Evolutionary conservation across 2,113 vertebrate species (phyloP).

Genomic region (Gorsachius goisagi): DNA sequence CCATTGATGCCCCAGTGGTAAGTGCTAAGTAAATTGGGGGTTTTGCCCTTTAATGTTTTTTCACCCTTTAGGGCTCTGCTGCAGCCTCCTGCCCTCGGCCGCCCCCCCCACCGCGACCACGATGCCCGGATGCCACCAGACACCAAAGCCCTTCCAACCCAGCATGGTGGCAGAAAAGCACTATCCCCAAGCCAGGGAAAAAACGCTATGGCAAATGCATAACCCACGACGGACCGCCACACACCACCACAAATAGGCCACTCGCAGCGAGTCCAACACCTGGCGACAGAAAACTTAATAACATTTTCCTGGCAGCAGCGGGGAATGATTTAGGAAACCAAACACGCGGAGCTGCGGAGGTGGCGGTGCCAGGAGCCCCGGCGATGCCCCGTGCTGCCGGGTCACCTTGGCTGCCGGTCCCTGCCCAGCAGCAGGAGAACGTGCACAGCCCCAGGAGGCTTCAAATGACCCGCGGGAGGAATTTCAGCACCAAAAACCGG

Average conservation of each 20-base stretch:
- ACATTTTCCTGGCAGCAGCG: not conserved
- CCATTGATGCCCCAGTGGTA: not conserved
- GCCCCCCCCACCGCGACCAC: fast-evolving
- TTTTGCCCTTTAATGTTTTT: not conserved
- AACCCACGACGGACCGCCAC: not conserved
- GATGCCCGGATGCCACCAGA: not conserved
- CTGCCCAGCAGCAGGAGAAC: not conserved
- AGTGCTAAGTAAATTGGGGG: not conserved
- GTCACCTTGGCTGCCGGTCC: not conserved
- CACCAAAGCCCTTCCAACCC: not conserved
- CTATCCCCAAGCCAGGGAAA: not conserved
- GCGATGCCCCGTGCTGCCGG: fast-evolving
- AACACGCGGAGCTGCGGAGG: not conserved
- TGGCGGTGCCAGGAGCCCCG: not conserved
- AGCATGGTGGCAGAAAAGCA: not conserved
- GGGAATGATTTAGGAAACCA: not conserved
- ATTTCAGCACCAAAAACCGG: not conserved
- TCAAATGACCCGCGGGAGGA: not conserved
- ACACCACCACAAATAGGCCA: not conserved
- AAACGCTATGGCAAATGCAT: fast-evolving
- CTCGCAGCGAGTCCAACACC: not conserved
- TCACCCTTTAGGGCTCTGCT: not conserved
- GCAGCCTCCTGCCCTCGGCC: not conserved
- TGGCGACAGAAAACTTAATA: not conserved
- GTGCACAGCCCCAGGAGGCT: not conserved